Percentiles rank a stretch among this genome's conserved stretches.
These are phyloP conservation scores for Miltochrista miniata DNA, from an alignment of 2,888 invertebrate species.

Conservation along the genomic window DNA sequence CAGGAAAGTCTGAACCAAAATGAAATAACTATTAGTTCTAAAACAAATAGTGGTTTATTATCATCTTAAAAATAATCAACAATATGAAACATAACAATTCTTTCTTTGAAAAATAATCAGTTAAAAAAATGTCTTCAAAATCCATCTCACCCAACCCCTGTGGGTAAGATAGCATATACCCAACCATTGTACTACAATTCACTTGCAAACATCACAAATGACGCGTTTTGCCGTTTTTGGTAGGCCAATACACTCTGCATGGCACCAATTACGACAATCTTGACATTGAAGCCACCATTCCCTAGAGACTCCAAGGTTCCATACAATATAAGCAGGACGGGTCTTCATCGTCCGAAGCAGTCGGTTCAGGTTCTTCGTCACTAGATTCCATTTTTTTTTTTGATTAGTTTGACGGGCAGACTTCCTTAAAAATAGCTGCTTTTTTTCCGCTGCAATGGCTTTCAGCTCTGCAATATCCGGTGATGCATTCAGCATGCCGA, in stretches of 20 bases:
- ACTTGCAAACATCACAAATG: constrained; percentile 1
- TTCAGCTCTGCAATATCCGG: background rate
- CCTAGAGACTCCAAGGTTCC: constrained; percentile 6
- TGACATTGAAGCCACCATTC: constrained; percentile 8
- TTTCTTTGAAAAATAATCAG: background rate
- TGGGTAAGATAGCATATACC: too few species aligned
- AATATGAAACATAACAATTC: background rate
- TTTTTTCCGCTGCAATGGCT: background rate
- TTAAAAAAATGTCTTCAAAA: background rate
- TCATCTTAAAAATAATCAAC: background rate
- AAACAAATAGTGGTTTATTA: background rate
- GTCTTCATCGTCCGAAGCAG: constrained; percentile 1
- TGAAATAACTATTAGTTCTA: background rate
- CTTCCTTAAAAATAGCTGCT: too few species aligned
- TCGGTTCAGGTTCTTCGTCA: constrained; percentile 6
- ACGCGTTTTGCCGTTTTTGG: constrained; percentile 4
- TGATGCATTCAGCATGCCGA: background rate
- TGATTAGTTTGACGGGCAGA: too few species aligned
- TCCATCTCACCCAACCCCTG: constrained; percentile 2
- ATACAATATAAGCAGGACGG: constrained; percentile 1
- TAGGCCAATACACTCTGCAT: constrained; percentile 4
- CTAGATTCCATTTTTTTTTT: too few species aligned
- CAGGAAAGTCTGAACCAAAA: too few species aligned
- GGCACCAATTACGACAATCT: constrained; percentile 4
- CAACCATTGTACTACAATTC: too few species aligned